phyloP scores from a whole-genome alignment of 2,113 vertebrate species.

The Nesoenas mayeri region DNA sequence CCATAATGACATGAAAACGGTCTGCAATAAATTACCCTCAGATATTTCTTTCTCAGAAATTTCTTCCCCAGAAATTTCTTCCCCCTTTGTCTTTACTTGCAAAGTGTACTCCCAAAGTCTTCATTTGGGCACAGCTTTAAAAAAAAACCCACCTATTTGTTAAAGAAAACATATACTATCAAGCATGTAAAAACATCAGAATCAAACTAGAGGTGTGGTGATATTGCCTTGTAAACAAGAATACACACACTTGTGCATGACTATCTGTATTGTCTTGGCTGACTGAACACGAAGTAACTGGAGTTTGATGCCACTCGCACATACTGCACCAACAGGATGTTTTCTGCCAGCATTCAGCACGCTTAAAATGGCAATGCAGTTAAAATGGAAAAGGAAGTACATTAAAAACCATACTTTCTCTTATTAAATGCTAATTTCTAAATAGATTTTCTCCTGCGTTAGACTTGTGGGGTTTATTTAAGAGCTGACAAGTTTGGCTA shows the following conservation, averaged over 20 bases:
- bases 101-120: background rate
- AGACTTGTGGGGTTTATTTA: background rate
- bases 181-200: background rate
- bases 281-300: background rate
- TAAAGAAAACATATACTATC: background rate
- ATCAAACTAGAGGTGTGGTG: background rate
- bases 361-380: background rate
- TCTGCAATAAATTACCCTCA: background rate
- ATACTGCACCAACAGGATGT: background rate
- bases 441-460: background rate
- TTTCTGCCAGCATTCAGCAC: background rate
- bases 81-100: background rate
- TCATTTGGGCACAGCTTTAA: background rate
- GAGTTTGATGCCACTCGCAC: background rate
- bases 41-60: background rate
- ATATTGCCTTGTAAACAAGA: background rate
- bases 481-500: background rate
- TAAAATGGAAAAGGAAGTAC: background rate
- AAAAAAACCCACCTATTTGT: background rate
- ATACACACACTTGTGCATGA: accelerated
- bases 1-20: background rate
- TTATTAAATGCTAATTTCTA: background rate
- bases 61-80: background rate
- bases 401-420: background rate
- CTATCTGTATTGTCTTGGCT: background rate